Conservation (phyloP, 2,113 vertebrate genomes). For the Halichoeres trimaculatus region DNA sequence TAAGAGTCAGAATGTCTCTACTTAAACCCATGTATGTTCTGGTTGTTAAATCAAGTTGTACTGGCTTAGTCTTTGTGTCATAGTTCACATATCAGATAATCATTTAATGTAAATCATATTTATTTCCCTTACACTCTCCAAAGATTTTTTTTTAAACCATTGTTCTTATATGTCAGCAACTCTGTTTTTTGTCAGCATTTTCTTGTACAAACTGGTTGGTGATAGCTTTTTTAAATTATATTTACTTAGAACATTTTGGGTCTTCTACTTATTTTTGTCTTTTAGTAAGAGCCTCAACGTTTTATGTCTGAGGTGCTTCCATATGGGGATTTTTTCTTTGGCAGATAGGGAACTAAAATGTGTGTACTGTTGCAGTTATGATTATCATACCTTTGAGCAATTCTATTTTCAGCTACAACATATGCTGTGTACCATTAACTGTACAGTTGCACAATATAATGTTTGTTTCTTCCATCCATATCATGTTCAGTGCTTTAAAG, state of each 20-base stretch:
- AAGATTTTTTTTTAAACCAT: conserved; percentile 19
- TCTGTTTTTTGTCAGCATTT: not conserved
- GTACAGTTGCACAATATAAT: conserved; percentile 20
- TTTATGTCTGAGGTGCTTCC: not conserved
- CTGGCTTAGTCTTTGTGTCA: not conserved
- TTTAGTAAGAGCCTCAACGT: not conserved
- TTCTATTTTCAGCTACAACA: not conserved
- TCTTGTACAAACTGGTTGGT: not conserved
- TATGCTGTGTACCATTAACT: not conserved
- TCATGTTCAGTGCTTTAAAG: not conserved
- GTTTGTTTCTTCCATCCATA: conserved; percentile 25
- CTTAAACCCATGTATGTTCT: conserved; percentile 10
- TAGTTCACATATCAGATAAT: conserved; percentile 5
- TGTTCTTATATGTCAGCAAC: conserved; percentile 3
- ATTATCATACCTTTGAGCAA: not conserved
- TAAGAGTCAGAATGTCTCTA: not conserved
- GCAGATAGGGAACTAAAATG: not conserved
- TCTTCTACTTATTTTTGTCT: not conserved
- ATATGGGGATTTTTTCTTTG: conserved; percentile 10
- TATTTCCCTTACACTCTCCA: conserved; percentile 57
- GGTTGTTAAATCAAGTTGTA: not conserved
- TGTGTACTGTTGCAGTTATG: not conserved
- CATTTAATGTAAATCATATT: conserved; percentile 35
- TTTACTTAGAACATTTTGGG: not conserved
- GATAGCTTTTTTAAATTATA: not conserved